Percentiles rank a stretch among this genome's conserved stretches.
Conservation (phyloP, 1,140 invertebrate species). For the Hypsibius dujardini region DNA sequence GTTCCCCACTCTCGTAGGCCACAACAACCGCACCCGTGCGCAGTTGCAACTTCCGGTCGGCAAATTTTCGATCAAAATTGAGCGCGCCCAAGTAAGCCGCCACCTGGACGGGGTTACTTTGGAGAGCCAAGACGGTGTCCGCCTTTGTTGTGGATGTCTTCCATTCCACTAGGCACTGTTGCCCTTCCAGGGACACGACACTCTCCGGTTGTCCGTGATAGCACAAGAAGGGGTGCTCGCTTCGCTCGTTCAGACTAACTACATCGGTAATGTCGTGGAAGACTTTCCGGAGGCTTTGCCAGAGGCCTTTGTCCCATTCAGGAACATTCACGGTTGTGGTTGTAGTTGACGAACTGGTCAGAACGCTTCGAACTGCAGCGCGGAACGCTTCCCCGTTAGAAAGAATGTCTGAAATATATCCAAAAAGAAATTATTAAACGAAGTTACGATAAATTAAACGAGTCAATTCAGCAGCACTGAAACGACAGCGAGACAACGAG, state of each 20-base stretch:
- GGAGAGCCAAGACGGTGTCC: background rate
- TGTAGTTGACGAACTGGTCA: background rate
- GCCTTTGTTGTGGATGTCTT: background rate
- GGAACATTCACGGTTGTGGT: background rate
- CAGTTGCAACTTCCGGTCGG: background rate
- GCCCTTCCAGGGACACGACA: background rate
- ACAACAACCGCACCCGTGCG: background rate
- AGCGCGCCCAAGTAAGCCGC: slow-evolving; percentile 9
- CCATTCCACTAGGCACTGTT: background rate
- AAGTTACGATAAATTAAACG: too few species aligned
- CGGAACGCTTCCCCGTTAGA: background rate
- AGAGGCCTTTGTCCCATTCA: background rate
- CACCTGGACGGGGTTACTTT: slow-evolving; percentile 1
- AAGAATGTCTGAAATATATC: background rate
- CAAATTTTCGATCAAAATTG: slow-evolving; percentile 7
- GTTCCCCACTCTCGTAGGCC: background rate
- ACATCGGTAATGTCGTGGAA: background rate
- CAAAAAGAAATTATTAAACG: background rate
- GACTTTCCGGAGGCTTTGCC: background rate
- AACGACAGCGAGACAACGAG: too few species aligned
- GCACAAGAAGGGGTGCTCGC: background rate
- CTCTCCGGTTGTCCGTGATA: background rate
- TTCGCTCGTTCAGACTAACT: background rate
- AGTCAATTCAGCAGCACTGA: too few species aligned
- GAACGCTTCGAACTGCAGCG: slow-evolving; percentile 7